These are phyloP conservation scores for Agonopterix subpropinquella DNA, from an alignment of 2,888 invertebrate genomes.

Conservation along the genomic window DNA sequence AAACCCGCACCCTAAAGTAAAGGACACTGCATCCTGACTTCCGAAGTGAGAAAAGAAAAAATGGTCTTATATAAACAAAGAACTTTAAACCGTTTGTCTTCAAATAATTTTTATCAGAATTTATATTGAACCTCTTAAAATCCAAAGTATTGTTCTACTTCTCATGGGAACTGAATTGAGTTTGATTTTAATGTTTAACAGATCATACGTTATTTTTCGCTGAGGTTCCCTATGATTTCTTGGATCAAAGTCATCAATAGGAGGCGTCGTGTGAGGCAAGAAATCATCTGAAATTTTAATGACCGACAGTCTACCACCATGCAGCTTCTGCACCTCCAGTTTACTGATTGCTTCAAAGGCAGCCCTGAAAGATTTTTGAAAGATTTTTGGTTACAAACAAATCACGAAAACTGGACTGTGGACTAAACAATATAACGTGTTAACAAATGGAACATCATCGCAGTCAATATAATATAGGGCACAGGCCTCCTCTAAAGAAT, in stretches of 20 bases:
- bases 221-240: constrained; percentile 27
- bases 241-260: constrained; percentile 31
- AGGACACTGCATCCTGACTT: background rate
- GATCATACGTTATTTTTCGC: constrained; percentile 31
- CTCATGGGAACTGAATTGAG: background rate
- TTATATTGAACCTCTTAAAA: background rate
- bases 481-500: no score
- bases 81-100: background rate
- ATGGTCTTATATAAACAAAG: background rate
- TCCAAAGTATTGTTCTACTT: background rate
- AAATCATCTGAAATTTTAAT: constrained; percentile 30
- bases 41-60: background rate
- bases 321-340: constrained; percentile 16
- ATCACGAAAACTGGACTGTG: no score
- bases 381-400: background rate
- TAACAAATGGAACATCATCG: no score
- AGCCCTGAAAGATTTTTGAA: constrained; percentile 28
- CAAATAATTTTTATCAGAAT: background rate
- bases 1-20: no score
- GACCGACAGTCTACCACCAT: constrained; percentile 7
- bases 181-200: background rate
- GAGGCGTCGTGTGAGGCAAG: constrained; percentile 18
- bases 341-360: constrained; percentile 38
- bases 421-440: no score
- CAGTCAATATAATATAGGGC: no score